These are phyloP conservation scores for Diadophis punctatus DNA, from an alignment of 2,113 vertebrate genomes.

Conservation along the genomic window DNA sequence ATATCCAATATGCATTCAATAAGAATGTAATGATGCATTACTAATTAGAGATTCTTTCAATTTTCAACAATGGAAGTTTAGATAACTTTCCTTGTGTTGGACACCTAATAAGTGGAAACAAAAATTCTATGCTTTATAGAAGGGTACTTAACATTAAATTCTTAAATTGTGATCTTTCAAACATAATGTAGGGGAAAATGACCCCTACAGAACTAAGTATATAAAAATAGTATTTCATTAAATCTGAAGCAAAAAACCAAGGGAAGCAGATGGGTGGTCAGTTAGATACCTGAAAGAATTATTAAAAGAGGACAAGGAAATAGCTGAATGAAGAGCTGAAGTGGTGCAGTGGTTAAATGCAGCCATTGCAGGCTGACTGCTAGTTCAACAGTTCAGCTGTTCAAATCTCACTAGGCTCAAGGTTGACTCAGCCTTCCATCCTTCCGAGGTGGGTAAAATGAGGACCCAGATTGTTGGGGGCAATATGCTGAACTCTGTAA, in stretches of 20 bases:
- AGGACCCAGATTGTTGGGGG: no score
- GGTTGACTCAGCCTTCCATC: no score
- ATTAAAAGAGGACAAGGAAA: neutral
- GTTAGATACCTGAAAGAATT: neutral
- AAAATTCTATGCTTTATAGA: neutral
- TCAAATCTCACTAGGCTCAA: no score
- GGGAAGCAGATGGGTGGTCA: neutral
- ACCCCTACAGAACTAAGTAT: neutral
- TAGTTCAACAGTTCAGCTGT: no score
- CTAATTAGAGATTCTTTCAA: neutral
- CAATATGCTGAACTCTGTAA: no score
- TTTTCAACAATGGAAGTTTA: neutral
- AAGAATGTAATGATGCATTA: conserved; percentile 3
- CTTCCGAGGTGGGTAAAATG: no score
- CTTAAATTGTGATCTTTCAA: neutral
- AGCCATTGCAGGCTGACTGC: no score
- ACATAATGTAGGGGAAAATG: neutral
- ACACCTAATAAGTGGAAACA: neutral
- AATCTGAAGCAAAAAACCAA: neutral
- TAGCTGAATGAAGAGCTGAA: no score
- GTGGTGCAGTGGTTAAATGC: no score
- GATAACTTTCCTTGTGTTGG: neutral
- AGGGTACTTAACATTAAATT: neutral
- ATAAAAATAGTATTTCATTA: neutral
- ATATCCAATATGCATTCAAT: conserved; percentile 3